Evolutionary conservation across 2,113 vertebrate genomes (phyloP), one percentile per base, ranked within the genome.

Genomic region (Misgurnus anguillicaudatus): DNA sequence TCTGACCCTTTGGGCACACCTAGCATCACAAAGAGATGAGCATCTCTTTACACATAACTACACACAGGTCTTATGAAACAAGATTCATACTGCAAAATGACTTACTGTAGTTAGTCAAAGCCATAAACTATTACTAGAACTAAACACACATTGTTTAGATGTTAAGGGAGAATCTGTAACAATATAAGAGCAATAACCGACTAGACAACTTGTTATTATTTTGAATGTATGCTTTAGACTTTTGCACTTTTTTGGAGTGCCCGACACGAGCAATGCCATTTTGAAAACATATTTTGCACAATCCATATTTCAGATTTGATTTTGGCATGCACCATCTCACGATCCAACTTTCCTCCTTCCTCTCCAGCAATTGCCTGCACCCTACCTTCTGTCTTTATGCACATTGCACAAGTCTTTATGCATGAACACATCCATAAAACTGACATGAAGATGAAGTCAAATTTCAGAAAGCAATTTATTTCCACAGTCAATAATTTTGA

Each of bases 11-110:
- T 75, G 6, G 61, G 73, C 45, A 53, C 60, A 64, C 38, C 48
- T 13, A 75, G 58, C 72, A 75, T n/a, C 21, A 61, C 45, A 75
- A 36, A 47, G 10, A 72, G 38, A 75, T 75, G 73, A 64, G 61
- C 73, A 75, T 75, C 61, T 75, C 72, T 75, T 75, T 63, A 47
- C 58, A 63, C 72, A 47, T 75, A 75, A 63, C 21, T 75, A 75
- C 41, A 63, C 72, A 48, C n/a, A 41, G 53, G 19, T 74, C 55
- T 74, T 61, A 75, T 58, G 21, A 41, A 75, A 63, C 72, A 62
- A 60, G 4, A 48, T 36, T 48, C 31, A 47, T 63, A 48, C 39
- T 8, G 58, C 5, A 63, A 75, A 48, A 63, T 47, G 0, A 14
- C 48, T 51, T 5, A n/a, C n/a, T n/a, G n/a, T n/a, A 4, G 13